Conservation (phyloP, 2,113 vertebrate species). For the Pygoscelis antarcticus region DNA sequence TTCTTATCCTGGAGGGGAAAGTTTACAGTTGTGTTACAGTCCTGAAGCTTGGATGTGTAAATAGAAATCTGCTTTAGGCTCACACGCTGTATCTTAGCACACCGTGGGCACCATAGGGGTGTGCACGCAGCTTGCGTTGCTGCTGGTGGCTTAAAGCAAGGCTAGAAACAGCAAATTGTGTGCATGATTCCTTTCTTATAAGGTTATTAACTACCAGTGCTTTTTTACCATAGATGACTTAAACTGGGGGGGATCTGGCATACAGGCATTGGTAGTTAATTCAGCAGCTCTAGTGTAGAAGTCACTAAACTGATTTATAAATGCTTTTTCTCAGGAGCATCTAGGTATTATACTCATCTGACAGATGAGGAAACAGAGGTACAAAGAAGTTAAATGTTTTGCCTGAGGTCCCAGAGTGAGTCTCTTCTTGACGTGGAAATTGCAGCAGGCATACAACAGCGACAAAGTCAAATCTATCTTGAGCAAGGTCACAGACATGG, state of each 20-base stretch:
- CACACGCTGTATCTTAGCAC: background rate
- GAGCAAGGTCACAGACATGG: background rate
- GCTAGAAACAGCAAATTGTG: background rate
- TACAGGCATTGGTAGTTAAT: background rate
- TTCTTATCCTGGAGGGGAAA: background rate
- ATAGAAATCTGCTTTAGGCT: background rate
- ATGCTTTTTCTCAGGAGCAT: background rate
- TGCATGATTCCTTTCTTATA: fast-evolving
- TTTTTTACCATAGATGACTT: background rate
- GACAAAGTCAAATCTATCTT: background rate
- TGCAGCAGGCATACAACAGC: background rate
- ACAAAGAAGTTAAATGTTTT: background rate
- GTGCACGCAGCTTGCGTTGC: background rate
- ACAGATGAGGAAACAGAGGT: background rate
- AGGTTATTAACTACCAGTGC: background rate
- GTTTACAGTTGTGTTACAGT: background rate
- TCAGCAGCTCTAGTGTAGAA: background rate
- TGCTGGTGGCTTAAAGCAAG: background rate
- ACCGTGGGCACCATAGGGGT: background rate
- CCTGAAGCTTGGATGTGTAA: background rate
- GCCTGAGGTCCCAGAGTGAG: background rate
- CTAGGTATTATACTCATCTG: background rate
- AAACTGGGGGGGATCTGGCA: background rate
- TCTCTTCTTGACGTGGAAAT: background rate
- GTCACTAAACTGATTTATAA: background rate